Base-by-base conservation (phyloP, 2,888 invertebrate genomes). In the Ectemnius cavifrons region DNA sequence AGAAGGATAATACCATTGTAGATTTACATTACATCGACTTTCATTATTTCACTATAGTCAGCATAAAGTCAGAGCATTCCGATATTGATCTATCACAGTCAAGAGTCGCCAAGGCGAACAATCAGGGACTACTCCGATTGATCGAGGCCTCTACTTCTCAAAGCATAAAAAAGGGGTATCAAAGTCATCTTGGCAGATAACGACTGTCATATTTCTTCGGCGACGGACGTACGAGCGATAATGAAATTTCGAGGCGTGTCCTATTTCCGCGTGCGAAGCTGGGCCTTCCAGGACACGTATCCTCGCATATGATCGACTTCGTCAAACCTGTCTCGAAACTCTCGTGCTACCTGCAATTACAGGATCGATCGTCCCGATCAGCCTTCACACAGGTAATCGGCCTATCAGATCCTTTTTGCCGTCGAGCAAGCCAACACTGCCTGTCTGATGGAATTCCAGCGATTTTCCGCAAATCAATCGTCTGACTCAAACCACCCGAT, bases 341-440 rank as follows among this genome's bases (percentile, higher is more conserved):
- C 46, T 65, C 58, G 37, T 23, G 4, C 57, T 65, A 65, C 65
- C 65, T 65, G 65, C 45, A 57, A 65, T 65, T 65, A 65, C 46
- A 13, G 18, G 57, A 65, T 57, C 65, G 57, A 65, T 58, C 37
- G 60, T 3, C 20, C 20, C 2, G 20, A 20, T 20, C 20, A 2
- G 20, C 20, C 20, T 1, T 1, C 20, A 2, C 2, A 20, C 20
- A 16, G 37, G 37, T 60, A 60, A 67, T 67, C 49, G 59, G 47
- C 59, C n/a, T 49, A 37, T 37, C 37, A 28, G n/a, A 37, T 37
- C n/a, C 60, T 60, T 60, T 60, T 60, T 60, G 16, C n/a, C 14
- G 28, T 5, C 18, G 23, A 27, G 14, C 60, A 2, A 2, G 60
- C n/a, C 8, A 60, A 60, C 28, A 37, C 13, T 37, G 27, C 28